Evolutionary conservation across 1,140 invertebrate species (phyloP).

Genomic region (Camponotus vicinus): DNA sequence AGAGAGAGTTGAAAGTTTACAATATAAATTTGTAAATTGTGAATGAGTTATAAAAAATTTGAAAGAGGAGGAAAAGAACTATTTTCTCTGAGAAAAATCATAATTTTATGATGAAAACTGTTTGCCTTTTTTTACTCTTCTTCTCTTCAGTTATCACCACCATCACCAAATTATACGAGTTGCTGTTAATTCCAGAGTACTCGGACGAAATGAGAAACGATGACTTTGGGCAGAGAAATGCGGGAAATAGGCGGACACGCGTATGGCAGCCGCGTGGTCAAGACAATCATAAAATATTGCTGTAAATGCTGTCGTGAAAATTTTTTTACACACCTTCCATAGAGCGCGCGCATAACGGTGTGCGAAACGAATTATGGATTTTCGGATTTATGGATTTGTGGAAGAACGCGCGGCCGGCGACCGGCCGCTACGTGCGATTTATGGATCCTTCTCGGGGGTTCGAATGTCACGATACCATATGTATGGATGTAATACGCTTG

Average conservation of each 20-base stretch:
- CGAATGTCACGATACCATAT: constrained; percentile 63
- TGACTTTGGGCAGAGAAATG: constrained; percentile 38
- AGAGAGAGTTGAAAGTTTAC: background rate
- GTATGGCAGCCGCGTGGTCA: constrained; percentile 51
- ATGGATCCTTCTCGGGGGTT: constrained; percentile 59
- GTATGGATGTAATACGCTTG: constrained; percentile 62
- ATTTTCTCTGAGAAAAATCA: background rate
- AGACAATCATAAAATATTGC: constrained; percentile 64
- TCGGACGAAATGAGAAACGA: constrained; percentile 50
- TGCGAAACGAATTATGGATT: constrained; percentile 58
- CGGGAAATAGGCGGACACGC: constrained; percentile 31
- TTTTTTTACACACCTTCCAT: constrained; percentile 54
- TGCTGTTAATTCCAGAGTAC: constrained; percentile 1
- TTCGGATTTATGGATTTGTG: constrained; percentile 62
- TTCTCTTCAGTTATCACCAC: background rate
- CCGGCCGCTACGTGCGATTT: constrained; percentile 37
- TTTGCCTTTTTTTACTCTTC: background rate
- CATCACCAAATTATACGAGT: constrained; percentile 8
- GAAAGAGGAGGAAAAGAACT: background rate
- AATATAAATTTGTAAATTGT: background rate
- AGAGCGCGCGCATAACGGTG: background rate
- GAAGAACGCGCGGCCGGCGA: constrained; percentile 41
- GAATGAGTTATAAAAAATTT: background rate
- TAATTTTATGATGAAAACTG: background rate
- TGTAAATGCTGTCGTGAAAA: constrained; percentile 56